Evolutionary conservation across 1,140 invertebrate species (phyloP).

Genomic region (Acromyrmex echinatior): DNA sequence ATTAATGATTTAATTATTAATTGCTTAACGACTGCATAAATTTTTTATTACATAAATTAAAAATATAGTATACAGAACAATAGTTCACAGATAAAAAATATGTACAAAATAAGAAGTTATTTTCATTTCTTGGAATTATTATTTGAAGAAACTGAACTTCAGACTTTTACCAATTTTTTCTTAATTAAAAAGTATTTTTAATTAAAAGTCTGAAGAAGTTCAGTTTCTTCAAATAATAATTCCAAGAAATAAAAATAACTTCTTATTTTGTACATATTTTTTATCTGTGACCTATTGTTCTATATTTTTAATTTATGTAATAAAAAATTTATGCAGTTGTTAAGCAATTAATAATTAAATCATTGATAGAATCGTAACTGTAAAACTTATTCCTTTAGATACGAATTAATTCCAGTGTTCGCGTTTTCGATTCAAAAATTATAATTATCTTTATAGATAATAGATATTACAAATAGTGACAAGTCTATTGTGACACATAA

Average conservation of each 20-base stretch:
- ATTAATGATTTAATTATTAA: neutral
- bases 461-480: constrained; percentile 1
- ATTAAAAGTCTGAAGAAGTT: neutral
- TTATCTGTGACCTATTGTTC: too few species aligned
- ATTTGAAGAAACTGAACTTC: neutral
- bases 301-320: neutral
- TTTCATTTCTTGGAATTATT: neutral
- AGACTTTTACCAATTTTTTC: neutral
- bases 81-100: neutral
- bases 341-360: neutral
- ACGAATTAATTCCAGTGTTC: neutral
- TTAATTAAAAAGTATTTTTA: neutral
- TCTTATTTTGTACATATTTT: neutral
- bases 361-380: neutral
- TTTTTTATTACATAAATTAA: constrained; percentile 10
- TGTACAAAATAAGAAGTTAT: neutral
- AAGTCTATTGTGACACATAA: constrained; percentile 11
- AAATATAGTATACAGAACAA: neutral
- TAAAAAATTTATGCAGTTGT: neutral
- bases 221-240: neutral
- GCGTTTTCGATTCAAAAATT: neutral
- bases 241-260: neutral
- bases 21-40: neutral
- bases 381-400: neutral
- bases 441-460: neutral